Conservation (phyloP, 2,113 vertebrate genomes). For the Cricetomys ansorgei region DNA sequence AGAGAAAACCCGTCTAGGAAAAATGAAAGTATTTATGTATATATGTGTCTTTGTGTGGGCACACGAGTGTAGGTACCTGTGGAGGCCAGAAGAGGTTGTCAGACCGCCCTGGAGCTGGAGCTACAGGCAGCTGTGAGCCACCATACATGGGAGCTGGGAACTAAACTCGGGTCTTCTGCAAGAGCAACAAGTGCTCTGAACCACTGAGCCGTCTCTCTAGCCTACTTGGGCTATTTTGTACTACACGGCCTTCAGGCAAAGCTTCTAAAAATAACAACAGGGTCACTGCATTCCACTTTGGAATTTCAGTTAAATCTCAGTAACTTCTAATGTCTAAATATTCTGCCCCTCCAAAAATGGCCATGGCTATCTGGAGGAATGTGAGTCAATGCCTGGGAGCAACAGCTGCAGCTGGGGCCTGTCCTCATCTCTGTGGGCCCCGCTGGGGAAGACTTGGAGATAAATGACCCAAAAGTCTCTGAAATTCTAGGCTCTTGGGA, state of each 20-base stretch:
- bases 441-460: fast-evolving
- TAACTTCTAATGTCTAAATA: background rate
- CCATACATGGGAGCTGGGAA: background rate
- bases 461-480: background rate
- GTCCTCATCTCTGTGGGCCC: fast-evolving
- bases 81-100: background rate
- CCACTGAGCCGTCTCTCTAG: background rate
- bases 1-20: too few species aligned
- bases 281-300: background rate
- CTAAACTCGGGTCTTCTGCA: background rate
- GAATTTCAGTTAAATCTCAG: background rate
- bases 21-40: too few species aligned
- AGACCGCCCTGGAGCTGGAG: background rate
- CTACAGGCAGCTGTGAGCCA: background rate
- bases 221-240: background rate
- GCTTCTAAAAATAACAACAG: background rate
- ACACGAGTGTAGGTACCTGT: background rate
- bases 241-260: background rate
- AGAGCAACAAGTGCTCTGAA: background rate
- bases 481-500: background rate
- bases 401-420: too few species aligned
- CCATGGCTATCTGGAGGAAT: background rate
- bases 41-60: background rate
- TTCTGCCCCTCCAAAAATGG: constrained; percentile 39
- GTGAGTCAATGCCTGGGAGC: background rate